A percentile compares a stretch with the other conserved stretches of the same genome.
These are phyloP conservation scores for Athalia circularis DNA, from an alignment of 2,888 invertebrate species.

Conservation along the genomic window DNA sequence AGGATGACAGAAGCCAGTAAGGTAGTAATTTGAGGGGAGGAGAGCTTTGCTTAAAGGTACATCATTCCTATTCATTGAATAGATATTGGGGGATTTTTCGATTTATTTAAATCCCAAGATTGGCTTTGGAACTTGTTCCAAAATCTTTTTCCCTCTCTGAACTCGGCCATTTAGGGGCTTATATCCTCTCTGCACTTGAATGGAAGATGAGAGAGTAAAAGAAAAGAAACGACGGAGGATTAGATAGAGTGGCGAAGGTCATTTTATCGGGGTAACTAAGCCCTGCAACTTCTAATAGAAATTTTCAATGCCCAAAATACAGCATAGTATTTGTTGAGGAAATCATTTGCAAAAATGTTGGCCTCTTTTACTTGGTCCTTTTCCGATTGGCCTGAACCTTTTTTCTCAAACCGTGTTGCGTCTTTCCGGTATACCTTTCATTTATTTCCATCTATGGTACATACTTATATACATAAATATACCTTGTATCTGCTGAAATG, in stretches of 20 bases:
- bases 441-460: too few species aligned
- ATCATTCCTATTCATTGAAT: constrained; percentile 64
- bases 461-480: too few species aligned
- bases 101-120: constrained; percentile 63
- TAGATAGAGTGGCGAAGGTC: neutral
- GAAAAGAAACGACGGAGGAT: too few species aligned
- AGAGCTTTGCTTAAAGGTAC: constrained; percentile 45
- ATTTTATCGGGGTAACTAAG: constrained; percentile 25
- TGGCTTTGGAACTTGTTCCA: constrained; percentile 56
- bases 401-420: constrained; percentile 21
- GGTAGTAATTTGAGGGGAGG: constrained; percentile 1
- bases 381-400: too few species aligned
- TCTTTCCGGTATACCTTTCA: constrained; percentile 13
- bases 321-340: too few species aligned
- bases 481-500: too few species aligned
- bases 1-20: neutral
- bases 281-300: constrained; percentile 12
- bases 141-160: constrained; percentile 56
- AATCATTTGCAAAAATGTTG: too few species aligned
- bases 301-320: neutral
- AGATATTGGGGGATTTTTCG: constrained; percentile 62
- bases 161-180: constrained; percentile 33
- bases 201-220: too few species aligned
- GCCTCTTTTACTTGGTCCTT: too few species aligned
- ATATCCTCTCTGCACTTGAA: constrained; percentile 9